Evolutionary conservation across 1,140 invertebrate genomes (phyloP).

Genomic region (fruit fly (Drosophila melanogaster)): DNA sequence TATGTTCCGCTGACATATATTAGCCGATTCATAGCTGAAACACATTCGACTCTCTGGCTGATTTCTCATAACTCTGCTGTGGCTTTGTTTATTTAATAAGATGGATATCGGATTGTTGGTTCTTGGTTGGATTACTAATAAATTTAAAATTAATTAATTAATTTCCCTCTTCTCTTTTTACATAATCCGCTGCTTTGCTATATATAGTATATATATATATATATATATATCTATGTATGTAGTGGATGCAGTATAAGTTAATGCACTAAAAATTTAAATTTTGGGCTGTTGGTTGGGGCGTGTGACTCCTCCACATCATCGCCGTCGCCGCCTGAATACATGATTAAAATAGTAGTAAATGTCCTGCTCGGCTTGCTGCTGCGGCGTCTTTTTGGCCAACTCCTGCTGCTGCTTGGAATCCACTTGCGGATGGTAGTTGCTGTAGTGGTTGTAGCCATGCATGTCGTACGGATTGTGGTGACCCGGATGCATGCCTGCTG

Average conservation of each 20-base stretch:
- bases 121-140: conserved; percentile 39
- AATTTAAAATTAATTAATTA: conserved; percentile 59
- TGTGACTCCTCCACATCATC: conserved; percentile 2
- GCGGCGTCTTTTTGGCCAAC: conserved; percentile 66
- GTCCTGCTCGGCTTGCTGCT: conserved; percentile 78
- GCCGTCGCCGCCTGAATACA: conserved; percentile 63
- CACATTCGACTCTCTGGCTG: conserved; percentile 15
- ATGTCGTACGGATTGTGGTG: conserved; percentile 76
- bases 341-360: conserved; percentile 83
- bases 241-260: conserved; percentile 41
- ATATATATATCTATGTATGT: conserved; percentile 55
- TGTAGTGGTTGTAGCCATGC: conserved; percentile 75
- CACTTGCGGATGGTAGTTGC: conserved; percentile 77
- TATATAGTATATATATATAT: conserved; percentile 57
- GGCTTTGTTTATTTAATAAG: conserved; percentile 36
- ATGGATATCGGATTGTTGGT: conserved; percentile 32
- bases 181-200: conserved; percentile 56
- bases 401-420: conserved; percentile 67
- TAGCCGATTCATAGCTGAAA: conserved; percentile 35
- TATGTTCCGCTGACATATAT: conserved; percentile 16
- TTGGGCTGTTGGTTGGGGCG: conserved; percentile 10
- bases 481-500: conserved; percentile 61
- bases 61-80: conserved; percentile 23
- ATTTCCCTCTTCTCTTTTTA: conserved; percentile 39
- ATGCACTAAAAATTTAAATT: conserved; percentile 40